Percentiles rank a stretch among this genome's conserved stretches.
Conservation (phyloP, 2,113 vertebrate genomes). For the Perca flavescens region DNA sequence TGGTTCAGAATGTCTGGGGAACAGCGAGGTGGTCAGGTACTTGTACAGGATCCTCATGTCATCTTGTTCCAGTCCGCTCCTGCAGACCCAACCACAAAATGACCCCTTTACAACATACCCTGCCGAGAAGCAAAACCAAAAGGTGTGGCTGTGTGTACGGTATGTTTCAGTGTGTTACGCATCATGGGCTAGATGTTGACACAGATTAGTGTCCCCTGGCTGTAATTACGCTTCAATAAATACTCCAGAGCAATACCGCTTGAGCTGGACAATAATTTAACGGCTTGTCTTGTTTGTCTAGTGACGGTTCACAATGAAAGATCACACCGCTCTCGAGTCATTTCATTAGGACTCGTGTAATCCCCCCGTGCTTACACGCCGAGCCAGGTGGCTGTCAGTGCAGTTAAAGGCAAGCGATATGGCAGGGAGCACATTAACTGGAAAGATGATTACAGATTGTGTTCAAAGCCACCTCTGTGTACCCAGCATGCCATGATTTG, state of each 20-base stretch:
- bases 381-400: neutral
- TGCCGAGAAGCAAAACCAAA: neutral
- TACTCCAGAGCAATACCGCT: neutral
- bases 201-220: conserved; percentile 3
- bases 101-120: neutral
- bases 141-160: neutral
- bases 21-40: conserved; percentile 97
- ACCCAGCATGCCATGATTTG: conserved; percentile 9
- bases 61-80: conserved; percentile 98
- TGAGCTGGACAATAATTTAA: conserved; percentile 27
- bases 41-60: conserved; percentile 99
- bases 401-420: conserved; percentile 34
- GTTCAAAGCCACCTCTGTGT: conserved; percentile 42
- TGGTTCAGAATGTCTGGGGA: conserved; percentile 95
- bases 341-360: conserved; percentile 47
- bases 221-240: neutral
- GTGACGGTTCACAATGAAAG: conserved; percentile 1
- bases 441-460: conserved; percentile 50
- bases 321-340: conserved; percentile 23
- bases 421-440: conserved; percentile 24
- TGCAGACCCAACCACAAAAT: conserved; percentile 58
- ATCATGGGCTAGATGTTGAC: neutral
- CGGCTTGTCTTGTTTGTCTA: conserved; percentile 1
- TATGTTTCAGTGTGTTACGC: neutral
- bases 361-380: neutral